phyloP scores from a whole-genome alignment of 1,140 invertebrate genomes.

The Paraescarpia echinospica region DNA sequence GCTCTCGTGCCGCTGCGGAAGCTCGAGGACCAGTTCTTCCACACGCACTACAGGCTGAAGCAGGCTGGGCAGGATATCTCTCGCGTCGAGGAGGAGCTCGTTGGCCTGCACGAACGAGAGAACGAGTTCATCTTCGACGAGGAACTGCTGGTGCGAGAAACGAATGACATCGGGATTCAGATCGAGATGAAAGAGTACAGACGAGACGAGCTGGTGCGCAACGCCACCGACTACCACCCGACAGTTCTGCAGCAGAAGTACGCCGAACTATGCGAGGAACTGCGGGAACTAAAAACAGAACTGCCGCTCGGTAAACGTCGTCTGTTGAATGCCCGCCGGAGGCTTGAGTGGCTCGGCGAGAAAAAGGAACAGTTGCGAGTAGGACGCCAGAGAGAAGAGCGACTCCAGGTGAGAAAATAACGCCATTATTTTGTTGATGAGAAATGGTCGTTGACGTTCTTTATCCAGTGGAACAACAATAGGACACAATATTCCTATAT shows the following conservation, averaged over 20 bases:
- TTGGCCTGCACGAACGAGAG: constrained; percentile 32
- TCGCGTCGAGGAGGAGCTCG: background rate
- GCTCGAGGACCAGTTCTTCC: constrained; percentile 36
- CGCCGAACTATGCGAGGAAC: constrained; percentile 33
- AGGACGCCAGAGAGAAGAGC: constrained; percentile 17
- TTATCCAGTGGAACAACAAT: background rate
- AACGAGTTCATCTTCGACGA: constrained; percentile 34
- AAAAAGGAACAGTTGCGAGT: constrained; percentile 31
- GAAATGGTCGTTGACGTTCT: background rate
- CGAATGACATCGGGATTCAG: constrained; percentile 38
- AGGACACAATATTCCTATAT: background rate
- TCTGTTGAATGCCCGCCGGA: constrained; percentile 31
- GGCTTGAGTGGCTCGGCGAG: constrained; percentile 38
- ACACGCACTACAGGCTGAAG: constrained; percentile 34
- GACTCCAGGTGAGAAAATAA: constrained; percentile 7
- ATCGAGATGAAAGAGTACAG: constrained; percentile 42
- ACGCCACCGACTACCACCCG: constrained; percentile 16
- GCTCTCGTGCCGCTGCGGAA: constrained; percentile 35
- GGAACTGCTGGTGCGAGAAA: constrained; percentile 32
- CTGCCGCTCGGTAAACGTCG: constrained; percentile 34
- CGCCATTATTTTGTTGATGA: constrained; percentile 1
- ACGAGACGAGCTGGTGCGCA: constrained; percentile 32
- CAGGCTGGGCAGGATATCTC: constrained; percentile 23
- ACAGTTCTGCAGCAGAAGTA: constrained; percentile 32
- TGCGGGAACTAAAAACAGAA: constrained; percentile 35